Evolutionary conservation across 2,888 invertebrate species (phyloP), one percentile per base, ranked within the genome.

Genomic region (Drosophila merina): DNA sequence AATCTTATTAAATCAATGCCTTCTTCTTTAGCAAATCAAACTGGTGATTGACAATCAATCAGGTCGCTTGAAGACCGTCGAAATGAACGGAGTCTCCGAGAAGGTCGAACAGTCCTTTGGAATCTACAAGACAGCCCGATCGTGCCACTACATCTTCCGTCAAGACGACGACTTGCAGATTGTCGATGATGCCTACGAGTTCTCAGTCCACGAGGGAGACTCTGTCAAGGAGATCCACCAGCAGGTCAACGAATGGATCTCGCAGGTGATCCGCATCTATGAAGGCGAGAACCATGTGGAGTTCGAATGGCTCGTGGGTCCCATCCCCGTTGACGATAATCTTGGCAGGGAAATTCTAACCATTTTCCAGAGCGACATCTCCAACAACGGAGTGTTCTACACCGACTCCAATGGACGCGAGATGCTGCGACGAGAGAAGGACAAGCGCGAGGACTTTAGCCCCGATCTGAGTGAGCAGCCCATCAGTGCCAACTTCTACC

Each of bases 321-420:
- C 97, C 0, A 95, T 97, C 67, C 94, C 95, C 0, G 90, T 94
- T 0, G 89, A 92, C 91, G 95, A 92, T 90, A 92, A 92, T 10
- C 74, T 94, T 7, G 98, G 98, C 0, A 97, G 96, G 89, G 99
- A 99, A 91, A 93, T 97, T 0, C 93, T 99, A 0, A 94, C 95
- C 0, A 93, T 94, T 67, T 98, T 96, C 86, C 92, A 92, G 10
- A 95, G 95, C 0, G 91, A 93, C 44, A 89, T 97, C 0, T 84
- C 93, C 0, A 95, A 95, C 0, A 92, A 94, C 0, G 94, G 94
- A 0, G 92, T 92, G 0, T 99, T 99, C 90, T 98, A 95, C 89
- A 99, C 99, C 0, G 99, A 99, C 90, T 95, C 98, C 0, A 99
- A 99, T 90, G 99, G 98, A 0, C 93, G 99, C 14, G 97, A 98